These are phyloP conservation scores for Odontamblyopus rebecca DNA, from an alignment of 2,797 vertebrate genomes.

Conservation along the genomic window DNA sequence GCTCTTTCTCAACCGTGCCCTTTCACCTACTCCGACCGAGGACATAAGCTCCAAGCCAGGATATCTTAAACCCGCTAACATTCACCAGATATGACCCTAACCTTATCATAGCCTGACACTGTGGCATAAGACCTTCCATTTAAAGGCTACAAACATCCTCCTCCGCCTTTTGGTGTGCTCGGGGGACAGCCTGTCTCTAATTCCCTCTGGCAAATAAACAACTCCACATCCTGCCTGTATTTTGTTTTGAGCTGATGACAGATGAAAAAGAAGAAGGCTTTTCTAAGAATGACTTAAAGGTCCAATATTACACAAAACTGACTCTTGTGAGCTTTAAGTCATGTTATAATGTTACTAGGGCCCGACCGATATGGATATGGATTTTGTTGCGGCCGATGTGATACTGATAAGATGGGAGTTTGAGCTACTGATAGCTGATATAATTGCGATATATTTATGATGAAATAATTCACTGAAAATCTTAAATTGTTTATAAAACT, in stretches of 20 bases:
- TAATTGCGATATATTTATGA: too few species aligned
- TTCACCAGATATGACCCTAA: constrained; percentile 47
- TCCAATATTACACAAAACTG: too few species aligned
- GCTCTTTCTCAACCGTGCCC: neutral
- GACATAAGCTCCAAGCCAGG: constrained; percentile 25
- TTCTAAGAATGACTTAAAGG: constrained; percentile 12
- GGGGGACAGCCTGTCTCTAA: constrained; percentile 40
- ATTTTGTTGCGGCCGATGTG: too few species aligned
- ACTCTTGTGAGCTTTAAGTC: too few species aligned
- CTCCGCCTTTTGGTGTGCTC: constrained; percentile 34
- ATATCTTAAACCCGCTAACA: constrained; percentile 28
- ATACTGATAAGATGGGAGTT: too few species aligned
- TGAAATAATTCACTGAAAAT: too few species aligned
- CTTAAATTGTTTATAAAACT: too few species aligned
- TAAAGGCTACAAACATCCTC: constrained; percentile 36
- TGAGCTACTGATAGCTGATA: too few species aligned
- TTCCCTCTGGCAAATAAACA: constrained; percentile 38
- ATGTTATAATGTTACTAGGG: too few species aligned
- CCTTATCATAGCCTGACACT: constrained; percentile 32
- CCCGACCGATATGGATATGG: too few species aligned
- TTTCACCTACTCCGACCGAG: constrained; percentile 10
- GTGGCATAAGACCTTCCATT: constrained; percentile 26
- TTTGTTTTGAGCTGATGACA: constrained; percentile 16
- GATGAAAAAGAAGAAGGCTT: constrained; percentile 15
- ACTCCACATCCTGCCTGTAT: constrained; percentile 13